Percentiles rank a stretch among this genome's conserved stretches.
These are phyloP conservation scores for Plectrocnemia conspersa DNA, from an alignment of 1,140 invertebrate genomes.

Conservation along the genomic window DNA sequence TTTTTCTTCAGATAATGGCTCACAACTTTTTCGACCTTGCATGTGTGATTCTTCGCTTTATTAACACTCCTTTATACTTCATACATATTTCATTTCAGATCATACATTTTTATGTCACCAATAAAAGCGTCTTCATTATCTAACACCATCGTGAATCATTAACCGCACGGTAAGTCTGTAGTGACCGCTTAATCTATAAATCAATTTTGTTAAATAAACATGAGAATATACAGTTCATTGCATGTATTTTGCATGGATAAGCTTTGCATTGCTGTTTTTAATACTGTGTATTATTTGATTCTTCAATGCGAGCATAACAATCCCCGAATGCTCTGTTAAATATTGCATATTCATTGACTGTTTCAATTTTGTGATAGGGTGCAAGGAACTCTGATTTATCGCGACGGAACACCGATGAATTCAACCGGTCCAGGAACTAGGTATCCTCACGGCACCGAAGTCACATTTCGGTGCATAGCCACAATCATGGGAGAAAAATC, in stretches of 20 bases:
- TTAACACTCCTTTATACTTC: constrained; percentile 9
- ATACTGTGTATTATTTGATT: too few species aligned
- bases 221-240: too few species aligned
- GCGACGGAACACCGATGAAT: constrained; percentile 53
- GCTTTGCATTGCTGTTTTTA: too few species aligned
- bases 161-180: constrained; percentile 7
- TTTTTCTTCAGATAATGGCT: too few species aligned
- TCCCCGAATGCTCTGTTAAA: too few species aligned
- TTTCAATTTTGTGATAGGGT: constrained; percentile 53
- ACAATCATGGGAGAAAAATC: constrained; percentile 72
- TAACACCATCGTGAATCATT: constrained; percentile 4
- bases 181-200: too few species aligned
- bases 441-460: constrained; percentile 73
- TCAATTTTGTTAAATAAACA: too few species aligned
- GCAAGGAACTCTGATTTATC: constrained; percentile 62
- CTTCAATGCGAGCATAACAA: too few species aligned
- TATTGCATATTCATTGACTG: too few species aligned
- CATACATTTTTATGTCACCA: constrained; percentile 21
- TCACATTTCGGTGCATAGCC: constrained; percentile 75
- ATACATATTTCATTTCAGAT: constrained; percentile 17
- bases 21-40: too few species aligned
- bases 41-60: too few species aligned
- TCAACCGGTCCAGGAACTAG: constrained; percentile 45
- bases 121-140: constrained; percentile 14
- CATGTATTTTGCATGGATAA: too few species aligned